Base-by-base conservation (phyloP, 2,888 invertebrate genomes). In the Allophyes oxyacanthae region DNA sequence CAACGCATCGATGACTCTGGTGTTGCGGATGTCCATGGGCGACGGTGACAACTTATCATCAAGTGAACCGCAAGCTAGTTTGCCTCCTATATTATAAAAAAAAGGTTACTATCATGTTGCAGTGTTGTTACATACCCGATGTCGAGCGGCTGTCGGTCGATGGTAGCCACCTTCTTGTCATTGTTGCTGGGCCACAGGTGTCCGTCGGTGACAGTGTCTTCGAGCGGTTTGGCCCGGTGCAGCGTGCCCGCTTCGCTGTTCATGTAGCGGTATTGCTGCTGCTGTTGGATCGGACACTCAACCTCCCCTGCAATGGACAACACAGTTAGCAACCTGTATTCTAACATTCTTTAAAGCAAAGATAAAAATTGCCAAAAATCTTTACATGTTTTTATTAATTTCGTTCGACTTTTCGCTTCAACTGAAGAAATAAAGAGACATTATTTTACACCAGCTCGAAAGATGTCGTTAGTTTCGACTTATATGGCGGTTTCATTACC, bases 191-290 rank as follows among this genome's bases (percentile, higher is more conserved):
- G 94, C 93, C 93, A 94, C 53, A 91, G 84, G 79, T 94, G 94
- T 6, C 93, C 94, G 55, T 94, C 94, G 0, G 94, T 91, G 73
- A 94, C 92, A 67, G 90, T 91, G 86, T 94, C 94, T 72, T 94
- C 94, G 66, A 94, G 86, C 75, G 94, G 93, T 78, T 88, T 85
- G 46, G 94, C 90, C 32, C 94, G 88, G 76, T 93, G 92, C 74
- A 94, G 79, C 13, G 94, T 93, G 61, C 94, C 92, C 61, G 91
- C 94, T 67, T 94, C 94, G 84, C 90, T 92, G 79, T 94, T 91
- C 94, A 94, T 94, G 90, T 94, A 94, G 83, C 94, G 89, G 84
- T 94, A 94, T 64, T 94, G 94, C 64, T 94, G 94, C 52, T 94
- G 94, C 83, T 94, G 94, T 69, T 94, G 94, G 64, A 94, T 94